Base-by-base conservation (phyloP, 2,113 vertebrate species). In the Zeus faber region DNA sequence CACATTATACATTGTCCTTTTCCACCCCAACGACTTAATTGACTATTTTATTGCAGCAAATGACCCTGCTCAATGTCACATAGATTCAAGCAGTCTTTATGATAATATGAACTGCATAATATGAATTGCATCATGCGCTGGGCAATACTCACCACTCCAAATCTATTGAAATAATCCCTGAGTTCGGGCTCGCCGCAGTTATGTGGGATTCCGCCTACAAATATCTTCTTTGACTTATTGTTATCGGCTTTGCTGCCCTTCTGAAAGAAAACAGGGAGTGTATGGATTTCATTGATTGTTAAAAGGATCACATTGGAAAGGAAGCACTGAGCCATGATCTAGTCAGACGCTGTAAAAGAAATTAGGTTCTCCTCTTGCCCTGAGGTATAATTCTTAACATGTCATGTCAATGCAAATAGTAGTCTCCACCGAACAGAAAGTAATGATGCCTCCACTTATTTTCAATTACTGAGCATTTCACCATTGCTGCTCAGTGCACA, bases 141-240 rank as follows among this genome's bases (percentile, higher is more conserved):
- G 9, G 49, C 51, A 65, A 71, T 80, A 96, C 97, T 98, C 89
- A 99, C 97, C 97, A 96, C 94, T 93, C 97, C 97, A 50, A 99
- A 99, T 86, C 96, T 94, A 92, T 96, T 99, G 93, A 99, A 99
- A 94, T 99, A 99, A 80, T 99, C 97, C 93, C 95, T 97, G 93
- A 99, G 96, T 90, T 99, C 97, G 68, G 95, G 93, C 89, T 99
- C 97, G 47, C 96, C 96, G 84, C 97, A 99, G 87, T 99, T 99
- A 91, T 99, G 97, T 88, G 97, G 97, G 82, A 99, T 99, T 76
- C 97, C 97, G 82, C 97, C 97, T 61, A 99, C 97, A 93, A 99
- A 99, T 82, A 99, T 98, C 87, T 99, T 99, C 91, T 98, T 98
- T 72, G 95, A 98, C 89, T 98, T 99, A 92, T 92, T 98, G 91